Evolutionary conservation across 92 coral and sea anemone genomes (phyloP).

Genomic region (Muricea muricata): DNA sequence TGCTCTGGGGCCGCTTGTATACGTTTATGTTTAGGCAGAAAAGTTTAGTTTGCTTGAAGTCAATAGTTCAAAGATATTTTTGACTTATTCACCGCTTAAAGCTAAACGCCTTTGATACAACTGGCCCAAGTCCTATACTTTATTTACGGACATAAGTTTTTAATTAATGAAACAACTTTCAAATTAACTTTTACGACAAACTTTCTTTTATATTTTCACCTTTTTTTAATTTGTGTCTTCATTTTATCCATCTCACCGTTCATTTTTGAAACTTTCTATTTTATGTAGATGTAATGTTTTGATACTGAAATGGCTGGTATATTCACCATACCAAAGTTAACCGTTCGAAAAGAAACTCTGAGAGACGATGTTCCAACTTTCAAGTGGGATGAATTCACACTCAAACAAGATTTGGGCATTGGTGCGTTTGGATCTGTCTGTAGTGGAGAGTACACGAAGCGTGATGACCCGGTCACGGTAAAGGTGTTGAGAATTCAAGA

Average conservation of each 20-base stretch:
- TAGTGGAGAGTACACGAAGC: not conserved
- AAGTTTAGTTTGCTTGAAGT: too few relatives aligned
- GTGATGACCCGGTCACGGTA: not conserved
- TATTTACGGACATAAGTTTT: too few relatives aligned
- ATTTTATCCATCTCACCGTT: not conserved
- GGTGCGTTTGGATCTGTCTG: not conserved
- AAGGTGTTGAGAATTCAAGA: not conserved
- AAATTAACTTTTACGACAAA: too few relatives aligned
- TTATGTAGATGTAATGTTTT: too few relatives aligned
- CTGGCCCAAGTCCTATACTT: too few relatives aligned
- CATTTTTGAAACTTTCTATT: not conserved
- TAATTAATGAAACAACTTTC: too few relatives aligned
- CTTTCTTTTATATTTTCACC: too few relatives aligned
- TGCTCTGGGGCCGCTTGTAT: too few relatives aligned
- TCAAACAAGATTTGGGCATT: not conserved
- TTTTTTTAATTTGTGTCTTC: not conserved
- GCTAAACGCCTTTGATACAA: too few relatives aligned
- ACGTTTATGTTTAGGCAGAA: too few relatives aligned
- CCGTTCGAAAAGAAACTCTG: not conserved
- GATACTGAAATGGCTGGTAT: not conserved
- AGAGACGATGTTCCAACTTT: constrained; percentile 1
- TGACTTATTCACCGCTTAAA: too few relatives aligned
- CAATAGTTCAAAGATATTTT: too few relatives aligned
- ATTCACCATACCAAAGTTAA: not conserved
- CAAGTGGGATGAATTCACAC: not conserved